Evolutionary conservation across 2,797 vertebrate species (phyloP).

Genomic region (Rousettus madagascariensis): DNA sequence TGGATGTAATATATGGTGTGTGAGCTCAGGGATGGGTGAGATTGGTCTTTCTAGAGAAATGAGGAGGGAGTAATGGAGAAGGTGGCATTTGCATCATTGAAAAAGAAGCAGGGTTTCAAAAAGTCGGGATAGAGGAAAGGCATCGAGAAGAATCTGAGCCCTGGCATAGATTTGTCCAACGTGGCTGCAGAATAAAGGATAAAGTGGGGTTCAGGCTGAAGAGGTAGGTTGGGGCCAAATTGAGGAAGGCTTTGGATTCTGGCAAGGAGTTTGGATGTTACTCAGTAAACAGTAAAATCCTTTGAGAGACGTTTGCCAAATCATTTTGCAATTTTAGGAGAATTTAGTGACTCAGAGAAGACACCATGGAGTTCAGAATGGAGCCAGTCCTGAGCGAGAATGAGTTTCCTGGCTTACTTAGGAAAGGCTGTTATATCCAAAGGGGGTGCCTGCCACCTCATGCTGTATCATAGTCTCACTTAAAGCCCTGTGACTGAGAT

Average conservation of each 20-base stretch:
- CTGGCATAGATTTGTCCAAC: background rate
- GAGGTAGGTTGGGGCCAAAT: background rate
- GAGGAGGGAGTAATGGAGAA: background rate
- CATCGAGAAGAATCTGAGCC: background rate
- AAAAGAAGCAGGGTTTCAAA: background rate
- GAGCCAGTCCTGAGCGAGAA: conserved; percentile 39
- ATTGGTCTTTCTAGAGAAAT: background rate
- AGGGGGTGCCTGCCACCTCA: background rate
- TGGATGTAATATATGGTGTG: background rate
- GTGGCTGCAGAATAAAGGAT: background rate
- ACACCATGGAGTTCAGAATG: background rate
- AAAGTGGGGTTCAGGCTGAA: background rate
- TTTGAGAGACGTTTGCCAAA: conserved; percentile 49
- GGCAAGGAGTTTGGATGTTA: conserved; percentile 24
- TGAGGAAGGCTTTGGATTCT: background rate
- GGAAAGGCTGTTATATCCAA: background rate
- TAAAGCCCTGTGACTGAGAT: background rate
- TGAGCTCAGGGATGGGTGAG: background rate
- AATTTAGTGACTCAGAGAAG: conserved; percentile 65
- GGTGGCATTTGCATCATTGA: background rate
- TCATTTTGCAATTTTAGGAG: conserved; percentile 42
- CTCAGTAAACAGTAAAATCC: conserved; percentile 27
- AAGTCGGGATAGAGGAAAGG: background rate
- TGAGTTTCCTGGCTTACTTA: background rate
- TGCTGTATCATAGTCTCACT: background rate